phyloP scores from a whole-genome alignment of 2,113 vertebrate species.

The Corvus moneduloides region DNA sequence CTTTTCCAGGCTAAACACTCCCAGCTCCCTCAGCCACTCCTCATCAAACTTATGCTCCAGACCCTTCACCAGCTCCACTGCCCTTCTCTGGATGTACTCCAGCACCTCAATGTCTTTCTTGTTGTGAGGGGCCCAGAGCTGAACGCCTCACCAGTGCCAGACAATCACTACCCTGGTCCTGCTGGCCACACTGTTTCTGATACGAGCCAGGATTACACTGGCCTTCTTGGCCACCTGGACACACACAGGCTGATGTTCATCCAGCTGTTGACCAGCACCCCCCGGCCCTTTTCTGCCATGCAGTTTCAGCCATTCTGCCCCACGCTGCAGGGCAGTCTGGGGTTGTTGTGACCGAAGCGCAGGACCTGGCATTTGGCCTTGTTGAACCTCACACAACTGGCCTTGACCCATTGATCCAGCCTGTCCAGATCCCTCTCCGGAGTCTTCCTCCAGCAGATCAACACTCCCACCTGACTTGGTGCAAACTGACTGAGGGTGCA shows the following conservation, averaged over 20 bases:
- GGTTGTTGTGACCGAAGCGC: rapidly evolving
- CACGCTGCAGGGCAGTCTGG: background rate
- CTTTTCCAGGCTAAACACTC: background rate
- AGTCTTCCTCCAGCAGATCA: background rate
- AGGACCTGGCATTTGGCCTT: background rate
- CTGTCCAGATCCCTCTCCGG: background rate
- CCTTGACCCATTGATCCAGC: background rate
- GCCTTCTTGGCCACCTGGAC: too few species aligned
- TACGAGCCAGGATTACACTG: rapidly evolving
- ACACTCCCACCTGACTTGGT: background rate
- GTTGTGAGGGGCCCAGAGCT: background rate
- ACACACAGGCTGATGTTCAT: background rate
- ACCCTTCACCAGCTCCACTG: background rate
- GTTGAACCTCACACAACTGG: background rate
- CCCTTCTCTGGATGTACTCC: background rate
- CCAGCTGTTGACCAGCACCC: background rate
- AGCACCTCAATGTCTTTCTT: background rate
- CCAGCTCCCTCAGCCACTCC: background rate
- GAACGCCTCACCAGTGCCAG: background rate
- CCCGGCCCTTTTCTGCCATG: background rate
- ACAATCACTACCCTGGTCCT: background rate
- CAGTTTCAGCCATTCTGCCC: background rate
- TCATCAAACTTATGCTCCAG: background rate
- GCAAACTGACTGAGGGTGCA: background rate
- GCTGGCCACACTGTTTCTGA: background rate